Base-by-base conservation (phyloP, 2,797 vertebrate species). In the Sebastes aleutianus region DNA sequence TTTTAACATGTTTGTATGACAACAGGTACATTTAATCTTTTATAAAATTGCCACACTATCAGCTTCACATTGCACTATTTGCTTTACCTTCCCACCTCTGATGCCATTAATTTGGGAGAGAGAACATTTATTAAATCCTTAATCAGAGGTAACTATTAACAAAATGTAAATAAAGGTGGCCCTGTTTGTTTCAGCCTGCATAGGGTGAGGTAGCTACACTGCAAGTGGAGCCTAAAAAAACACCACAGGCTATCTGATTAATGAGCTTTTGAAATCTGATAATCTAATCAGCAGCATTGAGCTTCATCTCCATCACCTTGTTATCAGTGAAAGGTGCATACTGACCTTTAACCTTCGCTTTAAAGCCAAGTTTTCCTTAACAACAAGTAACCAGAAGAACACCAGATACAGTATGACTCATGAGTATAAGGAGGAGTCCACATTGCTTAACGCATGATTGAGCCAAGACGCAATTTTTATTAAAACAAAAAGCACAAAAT, bases 301-400 rank as follows among this genome's bases (percentile, higher is more conserved):
- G 8, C 36, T 73, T n/a, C 13, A 47, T 84, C 36, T 43, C 39
- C 29, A 65, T 80, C 66, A 72, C 62, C 67, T 70, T 53, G 24
- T 63, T 76, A 70, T 70, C 70, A 64, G 62, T 24, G 9, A 59
- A 58, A 79, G 34, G 73, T 54, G 59, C 7, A 75, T 58, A 77
- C 50, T 79, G 79, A 87, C 73, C 85, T 83, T 89, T 73, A 61
- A 70, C 75, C 82, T 57, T 66, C 2, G 13, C 20, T 68, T 85
- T 32, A 61, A 61, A 70, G 11, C 26, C 18, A 76, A 62, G 24
- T 62, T 39, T 59, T 68, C 69, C 58, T 57, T 66, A 68, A 74
- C 76, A 76, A 67, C 71, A 54, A 62, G 58, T 61, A 68, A 73
- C 84, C 31, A 82, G 14, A 74, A 82, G 20, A 74, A 79, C 71